A percentile compares a stretch with the other conserved stretches of the same genome.
Conservation (phyloP, 2,888 invertebrate species). For the Hyposoter didymator region DNA sequence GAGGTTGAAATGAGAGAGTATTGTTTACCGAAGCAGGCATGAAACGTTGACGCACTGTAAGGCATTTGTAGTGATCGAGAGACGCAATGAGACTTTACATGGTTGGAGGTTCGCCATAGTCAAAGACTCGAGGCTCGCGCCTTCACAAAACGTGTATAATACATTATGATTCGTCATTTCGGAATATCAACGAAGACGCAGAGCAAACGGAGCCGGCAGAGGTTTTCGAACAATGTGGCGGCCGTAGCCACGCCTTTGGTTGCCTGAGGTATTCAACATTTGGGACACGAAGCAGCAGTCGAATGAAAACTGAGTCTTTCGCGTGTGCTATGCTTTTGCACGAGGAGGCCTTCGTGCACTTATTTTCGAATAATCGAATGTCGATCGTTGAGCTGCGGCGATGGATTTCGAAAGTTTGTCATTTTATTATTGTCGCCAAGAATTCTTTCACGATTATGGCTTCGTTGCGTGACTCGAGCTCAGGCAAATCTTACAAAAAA, state of each 20-base stretch:
- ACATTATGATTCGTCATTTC: slow-evolving; percentile 84
- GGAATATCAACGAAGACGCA: slow-evolving; percentile 82
- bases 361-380: slow-evolving; percentile 11
- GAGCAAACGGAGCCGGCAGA: slow-evolving; percentile 73
- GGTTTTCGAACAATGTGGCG: slow-evolving; percentile 72
- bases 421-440: neutral
- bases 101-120: slow-evolving; percentile 50
- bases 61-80: neutral
- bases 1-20: slow-evolving; percentile 45
- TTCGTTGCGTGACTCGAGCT: slow-evolving; percentile 11
- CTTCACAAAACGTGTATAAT: slow-evolving; percentile 77
- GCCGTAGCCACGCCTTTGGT: slow-evolving; percentile 61
- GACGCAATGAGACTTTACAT: slow-evolving; percentile 23
- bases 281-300: slow-evolving; percentile 77
- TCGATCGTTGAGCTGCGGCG: slow-evolving; percentile 3
- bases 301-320: slow-evolving; percentile 46
- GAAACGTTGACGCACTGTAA: neutral
- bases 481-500: neutral
- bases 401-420: slow-evolving; percentile 9
- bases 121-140: slow-evolving; percentile 51
- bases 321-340: slow-evolving; percentile 42
- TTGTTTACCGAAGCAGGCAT: slow-evolving; percentile 59
- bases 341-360: slow-evolving; percentile 30
- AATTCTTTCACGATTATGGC: neutral
- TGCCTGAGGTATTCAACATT: slow-evolving; percentile 81